phyloP scores from a whole-genome alignment of 2,113 vertebrate genomes.

The Aegithalos caudatus region DNA sequence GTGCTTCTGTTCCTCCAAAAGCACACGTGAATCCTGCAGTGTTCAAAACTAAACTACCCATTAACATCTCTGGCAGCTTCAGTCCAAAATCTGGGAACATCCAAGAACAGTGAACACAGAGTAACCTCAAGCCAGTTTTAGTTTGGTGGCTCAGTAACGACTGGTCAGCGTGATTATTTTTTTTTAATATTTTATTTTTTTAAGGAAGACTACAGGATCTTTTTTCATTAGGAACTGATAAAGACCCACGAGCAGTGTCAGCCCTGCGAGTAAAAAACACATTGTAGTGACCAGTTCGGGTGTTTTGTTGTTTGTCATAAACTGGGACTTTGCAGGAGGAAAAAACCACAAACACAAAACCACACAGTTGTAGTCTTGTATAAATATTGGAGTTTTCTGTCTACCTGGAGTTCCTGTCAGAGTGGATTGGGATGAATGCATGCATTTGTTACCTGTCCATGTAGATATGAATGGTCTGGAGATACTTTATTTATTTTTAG shows the following conservation, averaged over 20 bases:
- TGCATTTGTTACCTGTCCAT: constrained; percentile 70
- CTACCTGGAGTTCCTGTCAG: constrained; percentile 59
- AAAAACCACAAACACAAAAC: neutral
- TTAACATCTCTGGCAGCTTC: constrained; percentile 59
- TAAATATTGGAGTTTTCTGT: constrained; percentile 47
- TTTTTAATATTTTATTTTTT: constrained; percentile 55
- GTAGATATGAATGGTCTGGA: constrained; percentile 70
- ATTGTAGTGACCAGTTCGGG: constrained; percentile 13
- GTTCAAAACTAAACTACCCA: constrained; percentile 32
- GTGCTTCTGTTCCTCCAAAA: constrained; percentile 50
- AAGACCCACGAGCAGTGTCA: neutral
- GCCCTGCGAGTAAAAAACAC: constrained; percentile 39
- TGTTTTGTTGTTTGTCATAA: neutral
- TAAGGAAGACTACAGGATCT: constrained; percentile 57
- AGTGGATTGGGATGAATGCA: constrained; percentile 63
- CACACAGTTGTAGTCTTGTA: constrained; percentile 27
- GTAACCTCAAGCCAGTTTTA: constrained; percentile 62
- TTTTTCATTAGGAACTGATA: constrained; percentile 67
- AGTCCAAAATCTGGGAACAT: constrained; percentile 56
- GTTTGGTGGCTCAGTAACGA: constrained; percentile 35
- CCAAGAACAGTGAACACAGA: constrained; percentile 41
- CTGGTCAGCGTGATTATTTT: constrained; percentile 52
- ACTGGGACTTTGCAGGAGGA: constrained; percentile 43
- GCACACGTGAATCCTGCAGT: constrained; percentile 56
- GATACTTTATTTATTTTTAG: constrained; percentile 77